Evolutionary conservation across 2,888 invertebrate genomes (phyloP).

Genomic region (Acleris sparsana): DNA sequence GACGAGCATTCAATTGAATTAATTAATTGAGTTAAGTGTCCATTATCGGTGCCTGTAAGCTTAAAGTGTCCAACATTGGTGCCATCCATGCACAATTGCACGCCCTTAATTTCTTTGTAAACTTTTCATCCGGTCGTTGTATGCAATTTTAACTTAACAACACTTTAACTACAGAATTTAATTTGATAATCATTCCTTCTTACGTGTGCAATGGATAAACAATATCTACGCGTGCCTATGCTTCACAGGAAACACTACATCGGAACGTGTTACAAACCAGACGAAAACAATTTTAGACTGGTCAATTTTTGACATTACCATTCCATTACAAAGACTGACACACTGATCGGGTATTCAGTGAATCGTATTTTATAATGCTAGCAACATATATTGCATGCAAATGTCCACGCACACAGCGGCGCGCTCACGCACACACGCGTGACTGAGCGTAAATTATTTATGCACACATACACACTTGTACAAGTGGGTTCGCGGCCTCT

Average conservation of each 20-base stretch:
- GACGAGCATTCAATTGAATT: too few species aligned
- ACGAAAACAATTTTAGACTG: conserved; percentile 19
- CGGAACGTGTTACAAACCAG: conserved; percentile 1
- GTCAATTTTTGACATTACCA: conserved; percentile 31
- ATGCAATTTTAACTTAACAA: too few species aligned
- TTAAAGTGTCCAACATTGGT: too few species aligned
- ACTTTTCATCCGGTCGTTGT: too few species aligned
- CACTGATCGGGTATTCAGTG: conserved; percentile 68
- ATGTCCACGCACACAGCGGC: conserved; percentile 55
- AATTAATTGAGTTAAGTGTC: too few species aligned
- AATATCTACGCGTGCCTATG: too few species aligned
- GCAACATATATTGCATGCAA: conserved; percentile 63
- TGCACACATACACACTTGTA: conserved; percentile 47
- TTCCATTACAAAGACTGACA: conserved; percentile 54
- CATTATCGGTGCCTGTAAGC: too few species aligned
- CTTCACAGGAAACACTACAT: background rate
- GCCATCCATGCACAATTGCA: too few species aligned
- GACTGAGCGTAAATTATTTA: conserved; percentile 40
- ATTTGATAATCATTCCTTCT: too few species aligned
- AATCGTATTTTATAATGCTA: conserved; percentile 55
- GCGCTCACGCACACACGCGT: conserved; percentile 35
- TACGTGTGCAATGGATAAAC: too few species aligned
- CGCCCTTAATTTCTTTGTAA: too few species aligned
- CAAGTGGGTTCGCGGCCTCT: conserved; percentile 58
- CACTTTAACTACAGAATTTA: too few species aligned